Evolutionary conservation across 2,113 vertebrate species (phyloP), one percentile per base, ranked within the genome.

Genomic region (Dipodomys spectabilis): DNA sequence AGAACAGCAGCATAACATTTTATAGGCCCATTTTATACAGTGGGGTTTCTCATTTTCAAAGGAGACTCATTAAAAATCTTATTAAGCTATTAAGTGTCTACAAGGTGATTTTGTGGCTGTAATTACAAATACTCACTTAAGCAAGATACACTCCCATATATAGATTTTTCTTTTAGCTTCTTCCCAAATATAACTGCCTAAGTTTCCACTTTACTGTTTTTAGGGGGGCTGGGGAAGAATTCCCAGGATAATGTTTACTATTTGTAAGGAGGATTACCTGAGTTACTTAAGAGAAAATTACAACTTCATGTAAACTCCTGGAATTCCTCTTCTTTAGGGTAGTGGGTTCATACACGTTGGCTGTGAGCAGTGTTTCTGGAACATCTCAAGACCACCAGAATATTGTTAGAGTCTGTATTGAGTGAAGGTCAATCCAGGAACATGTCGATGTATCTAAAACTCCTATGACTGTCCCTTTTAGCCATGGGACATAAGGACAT

Each of bases 31-130:
- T 94, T 97, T 94, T 92, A 86, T 86, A 57, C 78, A 94, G 95
- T 75, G 78, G 90, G 77, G 77, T 87, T 95, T 97, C 95, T 97
- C 77, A 30, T 93, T 97, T 95, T 27, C 28, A 95, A 96, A 93
- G 53, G 39, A 93, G 84, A 94, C 91, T 95, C 44, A 81, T 90
- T 97, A 94, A 94, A 97, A 97, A 93, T 95, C 88, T 97, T 94
- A 94, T 96, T 97, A 96, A 95, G 86, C 81, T 95, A 89, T 95
- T 97, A 95, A 94, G 69, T 82, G 49, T 92, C 74, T 95, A 72
- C 78, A 89, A 94, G 82, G 79, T 88, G 89, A 89, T 95, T 0
- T 0, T 93, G 60, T 78, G 73, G 53, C 69, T 95, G 60, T 93
- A 95, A 97, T 94, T 95, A 94, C 73, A 94, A 84, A 82, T 84